Evolutionary conservation across 2,888 invertebrate genomes (phyloP).

Genomic region (Sphaerophoria rueppellii): DNA sequence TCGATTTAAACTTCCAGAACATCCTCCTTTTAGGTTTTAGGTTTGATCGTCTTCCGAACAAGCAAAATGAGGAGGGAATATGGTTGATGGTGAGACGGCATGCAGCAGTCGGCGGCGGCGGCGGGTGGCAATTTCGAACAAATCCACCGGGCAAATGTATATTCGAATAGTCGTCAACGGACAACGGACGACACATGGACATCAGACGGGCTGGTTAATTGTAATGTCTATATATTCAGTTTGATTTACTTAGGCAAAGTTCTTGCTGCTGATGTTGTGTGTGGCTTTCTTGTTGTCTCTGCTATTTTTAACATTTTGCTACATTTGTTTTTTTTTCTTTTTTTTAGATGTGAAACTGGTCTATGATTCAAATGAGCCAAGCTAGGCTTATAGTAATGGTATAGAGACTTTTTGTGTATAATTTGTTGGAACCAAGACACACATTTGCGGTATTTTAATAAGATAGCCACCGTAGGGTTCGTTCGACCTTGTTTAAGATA

Average conservation of each 20-base stretch:
- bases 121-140: not conserved
- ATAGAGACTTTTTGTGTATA: too few relatives aligned
- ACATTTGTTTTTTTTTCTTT: conserved; percentile 13
- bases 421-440: too few relatives aligned
- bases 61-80: conserved; percentile 30
- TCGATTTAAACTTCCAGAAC: conserved; percentile 63
- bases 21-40: conserved; percentile 53
- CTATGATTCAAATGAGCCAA: conserved; percentile 48
- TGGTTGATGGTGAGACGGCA: not conserved
- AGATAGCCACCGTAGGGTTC: too few relatives aligned
- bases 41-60: conserved; percentile 12
- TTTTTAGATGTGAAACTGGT: conserved; percentile 46
- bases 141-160: conserved; percentile 19
- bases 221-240: conserved; percentile 69
- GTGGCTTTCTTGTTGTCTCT: conserved; percentile 16
- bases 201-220: conserved; percentile 58
- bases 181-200: not conserved
- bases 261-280: conserved; percentile 23
- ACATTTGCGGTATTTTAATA: too few relatives aligned
- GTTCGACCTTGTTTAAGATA: too few relatives aligned
- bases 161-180: not conserved
- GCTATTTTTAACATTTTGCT: conserved; percentile 35
- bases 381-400: not conserved
- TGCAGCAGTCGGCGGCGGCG: not conserved
- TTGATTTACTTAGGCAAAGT: conserved; percentile 69